Evolutionary conservation across 2,797 vertebrate species (phyloP).

Genomic region (Luscinia megarhynchos): DNA sequence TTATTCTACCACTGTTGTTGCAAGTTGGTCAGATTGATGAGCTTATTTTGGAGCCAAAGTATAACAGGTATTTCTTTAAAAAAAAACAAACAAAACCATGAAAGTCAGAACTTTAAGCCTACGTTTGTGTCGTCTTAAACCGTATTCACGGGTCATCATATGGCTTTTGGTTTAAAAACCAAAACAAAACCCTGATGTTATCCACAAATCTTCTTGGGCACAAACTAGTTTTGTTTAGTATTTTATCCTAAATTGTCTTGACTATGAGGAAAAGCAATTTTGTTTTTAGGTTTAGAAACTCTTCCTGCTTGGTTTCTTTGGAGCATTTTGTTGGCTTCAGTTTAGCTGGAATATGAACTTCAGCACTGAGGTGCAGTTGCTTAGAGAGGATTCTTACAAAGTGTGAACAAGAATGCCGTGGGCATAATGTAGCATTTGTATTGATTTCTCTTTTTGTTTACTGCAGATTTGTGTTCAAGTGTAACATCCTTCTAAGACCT

Average conservation of each 20-base stretch:
- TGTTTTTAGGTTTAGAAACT: not conserved
- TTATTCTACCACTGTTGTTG: not conserved
- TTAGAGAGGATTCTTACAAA: not conserved
- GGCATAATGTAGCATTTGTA: constrained; percentile 8
- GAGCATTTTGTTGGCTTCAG: not conserved
- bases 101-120: not conserved
- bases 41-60: not conserved
- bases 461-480: not conserved
- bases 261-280: not conserved
- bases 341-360: not conserved
- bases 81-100: not conserved
- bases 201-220: not conserved
- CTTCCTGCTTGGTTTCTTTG: not conserved
- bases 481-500: not conserved
- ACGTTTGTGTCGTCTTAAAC: not conserved
- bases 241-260: not conserved
- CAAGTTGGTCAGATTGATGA: not conserved
- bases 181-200: not conserved
- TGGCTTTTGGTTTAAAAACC: not conserved
- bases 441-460: constrained; percentile 15
- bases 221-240: not conserved
- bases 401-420: not conserved
- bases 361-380: not conserved
- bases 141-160: not conserved
- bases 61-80: not conserved